phyloP scores from a whole-genome alignment of 1,140 invertebrate genomes.

The Lysiphlebus fabarum region DNA sequence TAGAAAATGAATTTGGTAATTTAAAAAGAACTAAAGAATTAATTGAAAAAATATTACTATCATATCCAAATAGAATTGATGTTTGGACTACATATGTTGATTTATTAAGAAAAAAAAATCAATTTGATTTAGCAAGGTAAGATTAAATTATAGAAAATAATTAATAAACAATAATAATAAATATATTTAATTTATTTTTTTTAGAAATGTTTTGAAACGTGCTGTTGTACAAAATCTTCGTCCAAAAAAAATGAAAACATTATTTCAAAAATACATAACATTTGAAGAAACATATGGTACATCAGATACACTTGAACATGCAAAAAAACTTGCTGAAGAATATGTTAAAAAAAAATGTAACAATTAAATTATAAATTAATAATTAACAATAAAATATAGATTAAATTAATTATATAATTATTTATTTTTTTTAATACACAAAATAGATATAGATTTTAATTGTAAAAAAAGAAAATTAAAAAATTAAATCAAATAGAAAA shows the following conservation, averaged over 20 bases:
- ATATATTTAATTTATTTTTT: too few relatives aligned
- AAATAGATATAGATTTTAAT: neutral
- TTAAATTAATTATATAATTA: neutral
- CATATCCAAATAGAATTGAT: slow-evolving; percentile 84
- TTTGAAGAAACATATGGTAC: slow-evolving; percentile 78
- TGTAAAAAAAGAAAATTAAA: too few relatives aligned
- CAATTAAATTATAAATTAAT: neutral
- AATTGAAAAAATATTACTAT: slow-evolving; percentile 82
- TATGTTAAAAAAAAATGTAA: slow-evolving; percentile 59
- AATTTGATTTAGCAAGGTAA: slow-evolving; percentile 73
- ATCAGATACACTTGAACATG: slow-evolving; percentile 59
- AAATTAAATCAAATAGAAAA: too few relatives aligned
- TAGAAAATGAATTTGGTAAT: slow-evolving; percentile 80
- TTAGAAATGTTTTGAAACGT: slow-evolving; percentile 74
- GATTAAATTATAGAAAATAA: neutral
- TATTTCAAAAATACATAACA: slow-evolving; percentile 83
- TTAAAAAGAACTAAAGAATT: slow-evolving; percentile 79
- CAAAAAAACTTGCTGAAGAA: slow-evolving; percentile 62
- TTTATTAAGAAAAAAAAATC: slow-evolving; percentile 71
- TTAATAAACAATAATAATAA: too few relatives aligned
- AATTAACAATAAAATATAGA: neutral
- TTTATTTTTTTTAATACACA: neutral
- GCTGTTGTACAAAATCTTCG: slow-evolving; percentile 71
- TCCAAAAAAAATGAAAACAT: slow-evolving; percentile 75
- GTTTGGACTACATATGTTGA: slow-evolving; percentile 87